Evolutionary conservation across 2,113 vertebrate genomes (phyloP).

Genomic region (Tragelaphus scriptus): DNA sequence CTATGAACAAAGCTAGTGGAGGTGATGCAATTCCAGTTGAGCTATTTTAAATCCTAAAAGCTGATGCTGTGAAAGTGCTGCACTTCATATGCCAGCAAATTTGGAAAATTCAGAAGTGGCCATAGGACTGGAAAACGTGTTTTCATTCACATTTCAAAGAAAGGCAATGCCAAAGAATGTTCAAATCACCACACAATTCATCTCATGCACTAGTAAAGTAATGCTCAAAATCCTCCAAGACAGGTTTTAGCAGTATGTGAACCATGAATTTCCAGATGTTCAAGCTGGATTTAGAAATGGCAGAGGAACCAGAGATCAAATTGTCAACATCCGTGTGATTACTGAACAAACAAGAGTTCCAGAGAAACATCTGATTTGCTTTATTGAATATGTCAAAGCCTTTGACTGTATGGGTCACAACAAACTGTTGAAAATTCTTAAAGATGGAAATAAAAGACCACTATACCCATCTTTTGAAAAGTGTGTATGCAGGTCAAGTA

Average conservation of each 20-base stretch:
- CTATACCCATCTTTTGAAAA: neutral
- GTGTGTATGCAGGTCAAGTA: neutral
- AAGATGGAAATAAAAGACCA: neutral
- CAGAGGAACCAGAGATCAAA: neutral
- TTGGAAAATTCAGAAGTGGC: neutral
- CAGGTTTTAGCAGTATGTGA: neutral
- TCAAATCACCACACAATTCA: neutral
- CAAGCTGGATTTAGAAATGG: neutral
- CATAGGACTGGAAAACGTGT: neutral
- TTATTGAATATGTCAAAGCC: neutral
- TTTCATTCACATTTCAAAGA: neutral
- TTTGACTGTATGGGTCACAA: neutral
- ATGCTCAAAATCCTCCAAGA: neutral
- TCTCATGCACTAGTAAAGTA: neutral
- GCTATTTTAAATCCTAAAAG: neutral
- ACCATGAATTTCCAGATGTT: neutral
- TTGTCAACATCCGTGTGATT: accelerated
- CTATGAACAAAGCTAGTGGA: neutral
- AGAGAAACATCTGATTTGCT: neutral
- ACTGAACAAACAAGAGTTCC: neutral
- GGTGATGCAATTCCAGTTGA: neutral
- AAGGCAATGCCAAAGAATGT: neutral
- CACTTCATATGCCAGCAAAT: neutral
- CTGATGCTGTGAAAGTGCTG: neutral
- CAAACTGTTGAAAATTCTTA: neutral